Base-by-base conservation (phyloP, 2,797 vertebrate genomes). In the Pangasius djambal region DNA sequence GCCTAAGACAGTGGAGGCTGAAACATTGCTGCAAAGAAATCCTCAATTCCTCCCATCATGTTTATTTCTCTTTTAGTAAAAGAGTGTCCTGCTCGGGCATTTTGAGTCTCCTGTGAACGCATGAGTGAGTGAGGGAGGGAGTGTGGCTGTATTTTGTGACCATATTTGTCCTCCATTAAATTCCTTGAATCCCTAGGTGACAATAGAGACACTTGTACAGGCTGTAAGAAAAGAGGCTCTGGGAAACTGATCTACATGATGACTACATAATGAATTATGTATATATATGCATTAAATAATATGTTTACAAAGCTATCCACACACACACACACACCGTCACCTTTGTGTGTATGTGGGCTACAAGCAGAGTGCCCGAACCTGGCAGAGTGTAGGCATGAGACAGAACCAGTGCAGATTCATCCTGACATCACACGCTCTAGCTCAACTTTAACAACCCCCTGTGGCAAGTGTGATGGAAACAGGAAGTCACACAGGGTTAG, bases 401-500 rank as follows among this genome's bases (percentile, higher is more conserved):
- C 12, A n/a, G 28, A 31, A 69, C 55, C 55, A 82, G 65, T 15
- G 31, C 59, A 85, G 61, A 88, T 88, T 70, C 9, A 25, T 88
- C 44, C 50, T 88, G 90, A 83, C 89, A 87, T 89, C 83, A 87
- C 82, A 28, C 16, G 37, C 50, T 52, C 31, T 7, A 34, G 52
- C 52, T 78, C 31, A 57, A 34, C 50, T 8, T 34, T 79, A 82
- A 37, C 57, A 61, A 37, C 31, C 57, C 22, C 48, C 50, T 79
- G 40, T 70, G 88, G n/a, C 40, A 85, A 85, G 87, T 90, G 61
- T 28, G 22, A 85, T 82, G 72, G 31, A 85, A 87, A 85, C 28
- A 69, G 85, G 75, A 82, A 72, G 72, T 83, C 61, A 86, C 83
- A 59, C 65, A 44, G 67, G 83, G 67, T 85, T 88, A 86, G 85